Conservation (phyloP, 2,888 invertebrate genomes). For the Odontomyia ornata region DNA sequence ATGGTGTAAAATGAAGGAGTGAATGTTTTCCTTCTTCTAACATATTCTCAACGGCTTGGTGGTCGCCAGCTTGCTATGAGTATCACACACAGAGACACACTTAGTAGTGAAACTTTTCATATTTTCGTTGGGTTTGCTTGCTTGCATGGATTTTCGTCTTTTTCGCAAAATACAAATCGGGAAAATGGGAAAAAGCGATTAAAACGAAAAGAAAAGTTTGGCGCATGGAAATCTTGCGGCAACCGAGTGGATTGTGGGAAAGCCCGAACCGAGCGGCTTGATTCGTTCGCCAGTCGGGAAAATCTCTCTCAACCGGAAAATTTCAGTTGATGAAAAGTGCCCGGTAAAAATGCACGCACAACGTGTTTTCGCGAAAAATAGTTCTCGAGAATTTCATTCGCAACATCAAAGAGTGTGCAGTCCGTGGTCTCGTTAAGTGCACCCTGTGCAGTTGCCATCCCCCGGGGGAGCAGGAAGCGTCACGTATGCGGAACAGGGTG, state of each 20-base stretch:
- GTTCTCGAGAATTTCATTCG: slow-evolving; percentile 1
- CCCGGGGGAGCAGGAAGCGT: background rate
- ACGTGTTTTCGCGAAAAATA: slow-evolving; percentile 40
- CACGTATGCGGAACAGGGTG: slow-evolving; percentile 10
- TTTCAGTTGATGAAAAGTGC: slow-evolving; percentile 48
- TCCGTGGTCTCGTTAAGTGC: slow-evolving; percentile 16
- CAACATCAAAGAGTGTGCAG: slow-evolving; percentile 28
- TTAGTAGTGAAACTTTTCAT: slow-evolving; percentile 10
- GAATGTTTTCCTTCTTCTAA: slow-evolving; percentile 25
- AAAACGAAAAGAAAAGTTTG: slow-evolving; percentile 21
- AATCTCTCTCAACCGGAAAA: slow-evolving; percentile 41
- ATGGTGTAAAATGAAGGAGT: slow-evolving; percentile 32
- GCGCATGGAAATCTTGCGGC: slow-evolving; percentile 31
- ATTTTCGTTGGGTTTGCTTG: background rate
- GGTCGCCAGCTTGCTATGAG: background rate
- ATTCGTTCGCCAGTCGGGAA: slow-evolving; percentile 26
- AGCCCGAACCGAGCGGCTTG: background rate
- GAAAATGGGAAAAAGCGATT: slow-evolving; percentile 8
- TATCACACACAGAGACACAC: background rate
- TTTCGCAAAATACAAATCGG: slow-evolving; percentile 22
- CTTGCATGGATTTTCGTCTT: slow-evolving; percentile 20
- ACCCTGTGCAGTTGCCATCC: background rate
- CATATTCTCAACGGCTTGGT: background rate
- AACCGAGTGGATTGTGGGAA: slow-evolving; percentile 18
- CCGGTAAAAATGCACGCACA: slow-evolving; percentile 46